phyloP scores from a whole-genome alignment of 1,140 invertebrate genomes.

The Drosophila sechellia region DNA sequence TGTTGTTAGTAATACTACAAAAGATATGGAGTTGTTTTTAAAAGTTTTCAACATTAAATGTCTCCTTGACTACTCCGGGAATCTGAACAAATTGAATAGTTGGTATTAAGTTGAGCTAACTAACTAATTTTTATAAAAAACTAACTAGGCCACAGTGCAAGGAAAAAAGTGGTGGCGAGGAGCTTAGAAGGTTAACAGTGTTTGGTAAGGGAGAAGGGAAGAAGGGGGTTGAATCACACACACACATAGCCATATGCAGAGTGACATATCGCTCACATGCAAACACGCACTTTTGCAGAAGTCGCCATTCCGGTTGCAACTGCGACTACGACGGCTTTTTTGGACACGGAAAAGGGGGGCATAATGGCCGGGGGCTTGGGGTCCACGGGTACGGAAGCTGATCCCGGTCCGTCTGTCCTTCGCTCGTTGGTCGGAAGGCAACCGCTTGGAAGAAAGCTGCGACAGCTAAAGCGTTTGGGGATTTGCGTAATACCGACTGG shows the following conservation, averaged over 20 bases:
- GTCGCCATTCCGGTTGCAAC: slow-evolving; percentile 40
- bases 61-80: no score
- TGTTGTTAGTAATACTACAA: no score
- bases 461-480: slow-evolving; percentile 80
- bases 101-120: no score
- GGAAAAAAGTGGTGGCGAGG: no score
- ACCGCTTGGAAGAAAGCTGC: slow-evolving; percentile 79
- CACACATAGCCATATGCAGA: slow-evolving; percentile 24
- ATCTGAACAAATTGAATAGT: no score
- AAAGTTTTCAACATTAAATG: no score
- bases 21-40: no score
- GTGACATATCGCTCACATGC: slow-evolving; percentile 65
- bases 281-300: slow-evolving; percentile 78
- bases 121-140: no score
- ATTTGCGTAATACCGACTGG: slow-evolving; percentile 81
- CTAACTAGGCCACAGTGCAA: not conserved
- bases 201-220: not conserved
- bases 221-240: not conserved
- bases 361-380: not conserved
- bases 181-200: not conserved
- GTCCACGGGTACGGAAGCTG: slow-evolving; percentile 1
- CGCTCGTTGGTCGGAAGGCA: slow-evolving; percentile 66
- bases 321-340: not conserved
- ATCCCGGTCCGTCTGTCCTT: slow-evolving; percentile 16
- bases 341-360: not conserved